These are phyloP conservation scores for Bolinopsis microptera DNA, from an alignment of 37 sponge, comb jelly and placozoan species.

Conservation along the genomic window DNA sequence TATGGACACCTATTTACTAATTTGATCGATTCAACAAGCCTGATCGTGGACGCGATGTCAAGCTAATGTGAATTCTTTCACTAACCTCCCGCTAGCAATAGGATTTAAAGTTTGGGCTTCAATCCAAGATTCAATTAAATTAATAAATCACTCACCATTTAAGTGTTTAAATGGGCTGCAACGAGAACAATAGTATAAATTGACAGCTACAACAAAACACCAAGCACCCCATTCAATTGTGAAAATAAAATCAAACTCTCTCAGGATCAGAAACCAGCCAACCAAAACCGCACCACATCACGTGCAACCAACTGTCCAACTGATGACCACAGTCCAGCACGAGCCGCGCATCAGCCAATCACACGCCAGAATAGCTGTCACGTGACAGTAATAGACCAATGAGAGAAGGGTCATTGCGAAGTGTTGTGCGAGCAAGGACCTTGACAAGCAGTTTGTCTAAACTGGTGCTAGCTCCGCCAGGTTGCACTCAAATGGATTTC, in stretches of 20 bases:
- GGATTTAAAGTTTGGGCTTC: too few species aligned
- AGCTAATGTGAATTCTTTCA: too few species aligned
- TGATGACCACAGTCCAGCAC: background rate
- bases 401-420: background rate
- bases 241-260: background rate
- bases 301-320: background rate
- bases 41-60: too few species aligned
- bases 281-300: background rate
- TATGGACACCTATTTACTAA: too few species aligned
- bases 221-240: background rate
- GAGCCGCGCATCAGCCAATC: background rate
- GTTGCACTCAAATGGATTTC: constrained; percentile 38
- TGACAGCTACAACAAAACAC: background rate
- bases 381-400: background rate
- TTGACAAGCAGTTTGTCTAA: constrained; percentile 38
- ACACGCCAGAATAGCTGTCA: background rate
- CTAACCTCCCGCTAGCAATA: too few species aligned
- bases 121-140: too few species aligned
- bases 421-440: background rate
- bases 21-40: too few species aligned
- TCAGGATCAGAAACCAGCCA: background rate
- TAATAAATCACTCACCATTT: too few species aligned
- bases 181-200: too few species aligned
- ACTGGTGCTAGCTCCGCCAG: constrained; percentile 13
- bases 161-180: too few species aligned